A percentile compares a stretch with the other conserved stretches of the same genome.
phyloP scores from a whole-genome alignment of 2,888 invertebrate genomes.

The Creontiades dilutus region DNA sequence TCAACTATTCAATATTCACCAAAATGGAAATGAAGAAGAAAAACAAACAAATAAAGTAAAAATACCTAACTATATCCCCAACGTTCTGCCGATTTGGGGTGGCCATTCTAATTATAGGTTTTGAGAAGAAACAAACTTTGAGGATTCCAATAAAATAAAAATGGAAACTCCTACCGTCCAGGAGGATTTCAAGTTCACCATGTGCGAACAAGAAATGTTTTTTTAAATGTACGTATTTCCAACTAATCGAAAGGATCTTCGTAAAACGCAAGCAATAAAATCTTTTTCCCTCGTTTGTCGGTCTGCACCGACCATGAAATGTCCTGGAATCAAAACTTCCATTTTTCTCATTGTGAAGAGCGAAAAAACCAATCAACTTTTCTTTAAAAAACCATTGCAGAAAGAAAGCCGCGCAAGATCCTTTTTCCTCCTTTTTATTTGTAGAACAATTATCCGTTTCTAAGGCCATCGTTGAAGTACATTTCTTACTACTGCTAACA shows the following conservation, averaged over 20 bases:
- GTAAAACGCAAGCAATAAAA: conserved; percentile 10
- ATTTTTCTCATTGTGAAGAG: conserved; percentile 11
- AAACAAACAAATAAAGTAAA: too few species aligned
- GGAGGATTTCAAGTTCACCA: neutral
- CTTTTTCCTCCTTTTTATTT: neutral
- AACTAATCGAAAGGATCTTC: conserved; percentile 25
- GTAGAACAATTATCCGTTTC: neutral
- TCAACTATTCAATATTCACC: too few species aligned
- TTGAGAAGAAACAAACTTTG: too few species aligned
- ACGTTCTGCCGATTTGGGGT: too few species aligned
- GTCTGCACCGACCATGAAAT: neutral
- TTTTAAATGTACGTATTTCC: neutral
- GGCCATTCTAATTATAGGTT: too few species aligned
- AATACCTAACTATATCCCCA: too few species aligned
- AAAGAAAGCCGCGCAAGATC: neutral
- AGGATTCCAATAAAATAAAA: too few species aligned
- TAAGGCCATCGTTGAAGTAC: neutral
- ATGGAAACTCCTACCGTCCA: too few species aligned
- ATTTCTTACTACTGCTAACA: neutral
- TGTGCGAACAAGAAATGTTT: neutral
- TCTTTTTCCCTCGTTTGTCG: conserved; percentile 7
- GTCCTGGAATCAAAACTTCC: conserved; percentile 20
- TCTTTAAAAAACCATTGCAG: neutral
- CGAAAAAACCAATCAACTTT: neutral
- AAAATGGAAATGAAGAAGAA: too few species aligned